Conservation (phyloP, 2,113 vertebrate genomes). For the Lophochroa leadbeateri region DNA sequence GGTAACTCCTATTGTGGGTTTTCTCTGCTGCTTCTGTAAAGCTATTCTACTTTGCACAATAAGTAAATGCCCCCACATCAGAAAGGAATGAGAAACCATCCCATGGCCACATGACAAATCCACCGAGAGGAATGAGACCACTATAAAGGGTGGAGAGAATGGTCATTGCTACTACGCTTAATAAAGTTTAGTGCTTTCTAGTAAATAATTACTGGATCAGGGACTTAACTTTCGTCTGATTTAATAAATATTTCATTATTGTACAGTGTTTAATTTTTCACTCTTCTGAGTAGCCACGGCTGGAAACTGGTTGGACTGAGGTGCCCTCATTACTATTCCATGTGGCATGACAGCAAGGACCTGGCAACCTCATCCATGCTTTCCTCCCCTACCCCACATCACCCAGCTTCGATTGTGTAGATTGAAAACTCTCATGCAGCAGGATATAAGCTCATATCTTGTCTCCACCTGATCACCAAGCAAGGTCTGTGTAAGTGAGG, state of each 20-base stretch:
- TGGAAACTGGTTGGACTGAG: neutral
- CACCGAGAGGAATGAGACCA: neutral
- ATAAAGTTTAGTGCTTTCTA: neutral
- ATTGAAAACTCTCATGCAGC: neutral
- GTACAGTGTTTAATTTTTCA: neutral
- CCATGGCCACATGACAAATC: neutral
- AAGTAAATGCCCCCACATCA: neutral
- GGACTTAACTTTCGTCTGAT: neutral
- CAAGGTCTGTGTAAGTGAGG: neutral
- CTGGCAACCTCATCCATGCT: neutral
- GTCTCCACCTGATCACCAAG: neutral
- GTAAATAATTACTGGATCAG: neutral
- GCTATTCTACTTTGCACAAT: neutral
- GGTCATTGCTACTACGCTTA: neutral
- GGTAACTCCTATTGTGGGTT: neutral
- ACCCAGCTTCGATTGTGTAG: neutral
- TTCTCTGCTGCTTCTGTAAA: neutral
- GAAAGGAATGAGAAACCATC: neutral
- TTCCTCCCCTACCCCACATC: neutral
- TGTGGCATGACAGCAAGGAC: accelerated
- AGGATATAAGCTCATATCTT: neutral
- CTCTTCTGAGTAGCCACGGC: neutral
- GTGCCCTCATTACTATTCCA: neutral
- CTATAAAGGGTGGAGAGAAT: neutral
- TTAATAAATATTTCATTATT: neutral